phyloP scores from a whole-genome alignment of 2,888 invertebrate genomes.

The Drosophila greeni region DNA sequence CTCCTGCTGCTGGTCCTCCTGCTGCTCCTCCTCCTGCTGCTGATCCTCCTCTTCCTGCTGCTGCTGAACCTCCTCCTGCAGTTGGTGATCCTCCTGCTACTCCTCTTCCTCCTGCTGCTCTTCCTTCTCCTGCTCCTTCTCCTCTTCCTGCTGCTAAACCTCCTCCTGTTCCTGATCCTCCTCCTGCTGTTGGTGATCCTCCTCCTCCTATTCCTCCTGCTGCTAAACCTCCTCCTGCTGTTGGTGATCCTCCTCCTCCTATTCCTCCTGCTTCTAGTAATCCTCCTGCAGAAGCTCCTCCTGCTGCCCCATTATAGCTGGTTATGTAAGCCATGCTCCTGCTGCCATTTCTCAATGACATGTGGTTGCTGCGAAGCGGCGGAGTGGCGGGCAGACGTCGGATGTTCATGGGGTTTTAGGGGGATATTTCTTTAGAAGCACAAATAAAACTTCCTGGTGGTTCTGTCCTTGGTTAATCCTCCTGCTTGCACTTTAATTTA shows the following conservation, averaged over 20 bases:
- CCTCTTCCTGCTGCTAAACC: too few relatives aligned
- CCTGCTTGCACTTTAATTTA: too few relatives aligned
- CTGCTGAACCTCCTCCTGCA: slow-evolving; percentile 6
- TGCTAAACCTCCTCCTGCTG: too few relatives aligned
- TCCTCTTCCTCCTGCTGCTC: too few relatives aligned
- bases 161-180: too few relatives aligned
- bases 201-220: not conserved
- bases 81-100: too few relatives aligned
- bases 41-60: too few relatives aligned
- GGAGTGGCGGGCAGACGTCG: slow-evolving; percentile 51
- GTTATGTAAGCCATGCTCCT: slow-evolving; percentile 57
- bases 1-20: slow-evolving; percentile 46
- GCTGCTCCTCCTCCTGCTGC: slow-evolving; percentile 26
- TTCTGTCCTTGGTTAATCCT: not conserved
- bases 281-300: slow-evolving; percentile 7
- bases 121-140: too few relatives aligned
- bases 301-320: slow-evolving; percentile 62
- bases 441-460: not conserved
- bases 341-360: slow-evolving; percentile 33
- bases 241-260: too few relatives aligned
- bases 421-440: not conserved
- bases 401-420: slow-evolving; percentile 6
- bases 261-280: not conserved
- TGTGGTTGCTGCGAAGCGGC: slow-evolving; percentile 49
- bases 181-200: too few relatives aligned